Evolutionary conservation across 2,113 vertebrate genomes (phyloP).

Genomic region (Microcebus jonahi): DNA sequence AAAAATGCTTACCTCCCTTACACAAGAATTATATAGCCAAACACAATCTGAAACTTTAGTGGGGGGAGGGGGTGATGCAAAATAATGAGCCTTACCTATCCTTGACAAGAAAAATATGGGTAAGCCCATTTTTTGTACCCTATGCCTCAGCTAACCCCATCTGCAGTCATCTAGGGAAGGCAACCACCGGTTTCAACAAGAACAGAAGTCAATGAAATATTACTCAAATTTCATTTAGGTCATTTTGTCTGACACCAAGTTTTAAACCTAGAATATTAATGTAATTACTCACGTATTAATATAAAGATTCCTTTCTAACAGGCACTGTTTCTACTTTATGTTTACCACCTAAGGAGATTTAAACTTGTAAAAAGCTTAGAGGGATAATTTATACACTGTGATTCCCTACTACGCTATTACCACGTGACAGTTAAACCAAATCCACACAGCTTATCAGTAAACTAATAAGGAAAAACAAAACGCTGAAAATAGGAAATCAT

Average conservation of each 20-base stretch:
- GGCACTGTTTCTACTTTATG: not conserved
- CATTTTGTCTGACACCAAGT: not conserved
- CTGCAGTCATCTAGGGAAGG: not conserved
- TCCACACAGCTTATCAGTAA: not conserved
- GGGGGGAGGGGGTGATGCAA: not conserved
- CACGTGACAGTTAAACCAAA: constrained; percentile 55
- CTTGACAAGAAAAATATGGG: not conserved
- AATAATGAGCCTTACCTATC: not conserved
- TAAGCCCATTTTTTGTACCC: not conserved
- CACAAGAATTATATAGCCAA: not conserved
- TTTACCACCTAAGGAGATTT: not conserved
- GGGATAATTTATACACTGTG: not conserved
- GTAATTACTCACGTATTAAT: not conserved
- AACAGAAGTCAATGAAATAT: not conserved
- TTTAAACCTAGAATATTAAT: not conserved
- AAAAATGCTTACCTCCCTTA: not conserved
- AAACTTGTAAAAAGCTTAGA: constrained; percentile 19
- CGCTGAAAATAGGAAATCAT: not conserved
- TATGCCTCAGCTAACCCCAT: not conserved
- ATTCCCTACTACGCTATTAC: not conserved
- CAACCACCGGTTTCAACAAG: not conserved
- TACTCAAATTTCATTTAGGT: not conserved
- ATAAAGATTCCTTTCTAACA: not conserved
- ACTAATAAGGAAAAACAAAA: not conserved
- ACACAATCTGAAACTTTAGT: not conserved